phyloP scores from a whole-genome alignment of 1,140 invertebrate genomes.

The Lordiphosa collinella region DNA sequence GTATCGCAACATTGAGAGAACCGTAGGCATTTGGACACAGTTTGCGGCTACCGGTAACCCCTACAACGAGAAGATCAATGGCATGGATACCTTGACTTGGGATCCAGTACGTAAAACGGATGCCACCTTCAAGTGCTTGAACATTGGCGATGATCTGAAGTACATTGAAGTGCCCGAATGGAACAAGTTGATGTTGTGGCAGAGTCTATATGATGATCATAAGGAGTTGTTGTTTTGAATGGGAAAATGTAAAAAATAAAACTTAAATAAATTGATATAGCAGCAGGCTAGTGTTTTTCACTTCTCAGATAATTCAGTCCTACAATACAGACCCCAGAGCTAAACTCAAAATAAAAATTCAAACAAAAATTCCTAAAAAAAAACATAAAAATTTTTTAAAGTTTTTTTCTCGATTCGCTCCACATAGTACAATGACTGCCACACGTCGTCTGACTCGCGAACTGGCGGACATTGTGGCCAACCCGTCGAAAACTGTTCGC shows the following conservation, averaged over 20 bases:
- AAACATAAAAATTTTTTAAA: background rate
- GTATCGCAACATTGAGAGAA: constrained; percentile 75
- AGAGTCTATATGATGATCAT: constrained; percentile 57
- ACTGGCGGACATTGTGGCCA: constrained; percentile 90
- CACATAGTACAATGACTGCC: constrained; percentile 82
- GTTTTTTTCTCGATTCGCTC: background rate
- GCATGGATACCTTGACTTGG: constrained; percentile 61
- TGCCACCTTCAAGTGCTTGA: constrained; percentile 72
- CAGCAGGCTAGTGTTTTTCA: background rate
- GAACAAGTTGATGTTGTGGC: constrained; percentile 79
- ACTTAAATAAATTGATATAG: background rate
- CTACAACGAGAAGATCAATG: constrained; percentile 58
- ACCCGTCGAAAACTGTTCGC: constrained; percentile 88
- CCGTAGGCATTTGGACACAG: constrained; percentile 78
- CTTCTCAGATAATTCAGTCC: too few relatives aligned
- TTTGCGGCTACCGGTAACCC: constrained; percentile 79
- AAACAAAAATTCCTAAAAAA: background rate
- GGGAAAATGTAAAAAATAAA: background rate
- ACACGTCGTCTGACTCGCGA: constrained; percentile 88
- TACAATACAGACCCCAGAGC: too few relatives aligned
- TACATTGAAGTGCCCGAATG: constrained; percentile 78
- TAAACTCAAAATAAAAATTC: too few relatives aligned
- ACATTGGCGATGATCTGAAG: constrained; percentile 79
- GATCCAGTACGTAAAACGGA: constrained; percentile 65
- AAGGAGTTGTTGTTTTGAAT: constrained; percentile 52